Evolutionary conservation across 2,797 vertebrate genomes (phyloP).

Genomic region (Phoebastria nigripes): DNA sequence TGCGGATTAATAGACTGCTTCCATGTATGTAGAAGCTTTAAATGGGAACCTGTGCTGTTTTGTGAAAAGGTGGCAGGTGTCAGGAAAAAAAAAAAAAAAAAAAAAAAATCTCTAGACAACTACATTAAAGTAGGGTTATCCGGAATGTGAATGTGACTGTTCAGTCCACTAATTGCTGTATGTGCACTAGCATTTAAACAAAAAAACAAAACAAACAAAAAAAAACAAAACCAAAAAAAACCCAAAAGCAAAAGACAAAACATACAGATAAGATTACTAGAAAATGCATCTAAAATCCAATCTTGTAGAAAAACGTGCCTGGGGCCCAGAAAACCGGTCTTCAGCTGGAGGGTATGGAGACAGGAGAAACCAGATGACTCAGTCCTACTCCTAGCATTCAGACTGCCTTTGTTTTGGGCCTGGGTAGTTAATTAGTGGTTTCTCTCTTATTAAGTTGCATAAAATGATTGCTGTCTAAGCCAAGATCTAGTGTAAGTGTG

Average conservation of each 20-base stretch:
- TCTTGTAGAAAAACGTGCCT: neutral
- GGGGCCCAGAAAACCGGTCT: neutral
- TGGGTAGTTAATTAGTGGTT: conserved; percentile 49
- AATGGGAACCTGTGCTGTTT: neutral
- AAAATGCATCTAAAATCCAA: neutral
- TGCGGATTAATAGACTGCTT: neutral
- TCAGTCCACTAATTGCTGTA: neutral
- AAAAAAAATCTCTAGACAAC: neutral
- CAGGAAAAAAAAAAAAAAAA: neutral
- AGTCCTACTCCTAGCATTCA: neutral
- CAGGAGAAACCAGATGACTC: conserved; percentile 4
- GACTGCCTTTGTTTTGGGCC: conserved; percentile 7
- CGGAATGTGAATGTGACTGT: neutral
- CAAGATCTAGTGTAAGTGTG: neutral
- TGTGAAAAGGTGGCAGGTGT: neutral
- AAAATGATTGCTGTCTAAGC: neutral
- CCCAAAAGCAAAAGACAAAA: neutral
- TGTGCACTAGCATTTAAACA: neutral
- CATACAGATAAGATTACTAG: neutral
- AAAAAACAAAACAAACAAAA: neutral
- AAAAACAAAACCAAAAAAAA: too few species aligned
- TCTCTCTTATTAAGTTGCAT: neutral
- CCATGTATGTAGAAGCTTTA: neutral
- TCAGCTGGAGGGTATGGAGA: conserved; percentile 7
- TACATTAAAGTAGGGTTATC: neutral